Evolutionary conservation across 2,888 invertebrate species (phyloP).

Genomic region (Sepioteuthis lessoniana): DNA sequence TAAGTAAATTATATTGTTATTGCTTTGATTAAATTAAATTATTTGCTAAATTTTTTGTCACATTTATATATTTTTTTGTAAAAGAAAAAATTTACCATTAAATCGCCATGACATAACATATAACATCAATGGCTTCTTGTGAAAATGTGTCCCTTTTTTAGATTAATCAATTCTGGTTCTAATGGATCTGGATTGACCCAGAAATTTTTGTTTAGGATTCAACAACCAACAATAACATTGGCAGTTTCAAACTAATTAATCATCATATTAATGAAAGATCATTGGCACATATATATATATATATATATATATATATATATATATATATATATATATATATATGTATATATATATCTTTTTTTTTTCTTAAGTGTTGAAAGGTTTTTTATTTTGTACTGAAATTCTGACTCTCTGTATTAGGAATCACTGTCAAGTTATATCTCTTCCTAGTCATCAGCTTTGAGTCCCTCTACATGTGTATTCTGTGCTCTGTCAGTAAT

Average conservation of each 20-base stretch:
- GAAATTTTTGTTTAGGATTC: background rate
- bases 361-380: background rate
- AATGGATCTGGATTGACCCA: too few species aligned
- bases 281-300: constrained; percentile 34
- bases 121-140: too few species aligned
- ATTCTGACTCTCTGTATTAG: constrained; percentile 37
- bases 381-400: constrained; percentile 41
- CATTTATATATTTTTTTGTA: too few species aligned
- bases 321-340: too few species aligned
- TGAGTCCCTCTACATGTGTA: constrained; percentile 44
- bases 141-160: too few species aligned
- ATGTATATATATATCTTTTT: background rate
- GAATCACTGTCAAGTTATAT: constrained; percentile 45
- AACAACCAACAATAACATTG: background rate
- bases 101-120: too few species aligned
- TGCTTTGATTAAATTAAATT: too few species aligned
- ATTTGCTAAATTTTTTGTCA: too few species aligned
- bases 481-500: constrained; percentile 46
- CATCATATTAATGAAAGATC: background rate
- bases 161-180: too few species aligned
- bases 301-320: too few species aligned
- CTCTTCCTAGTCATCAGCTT: constrained; percentile 44
- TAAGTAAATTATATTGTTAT: too few species aligned
- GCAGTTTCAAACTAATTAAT: background rate
- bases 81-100: too few species aligned